Conservation (phyloP, 2,888 invertebrate genomes). For the Melanostoma mellinum region DNA sequence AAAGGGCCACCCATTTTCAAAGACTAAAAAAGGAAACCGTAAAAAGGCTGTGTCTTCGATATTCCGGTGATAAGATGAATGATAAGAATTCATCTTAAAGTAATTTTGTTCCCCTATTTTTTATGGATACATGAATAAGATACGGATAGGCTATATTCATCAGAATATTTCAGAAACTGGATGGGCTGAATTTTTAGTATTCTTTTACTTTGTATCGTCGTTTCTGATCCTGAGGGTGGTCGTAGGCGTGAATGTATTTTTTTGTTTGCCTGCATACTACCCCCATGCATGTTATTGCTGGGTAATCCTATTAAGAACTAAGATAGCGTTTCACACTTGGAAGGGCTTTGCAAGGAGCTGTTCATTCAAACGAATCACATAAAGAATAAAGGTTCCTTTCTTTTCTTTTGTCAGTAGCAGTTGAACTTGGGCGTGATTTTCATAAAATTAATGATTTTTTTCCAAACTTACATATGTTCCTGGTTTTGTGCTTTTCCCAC, state of each 20-base stretch:
- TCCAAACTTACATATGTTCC: slow-evolving; percentile 34
- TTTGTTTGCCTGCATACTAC: slow-evolving; percentile 19
- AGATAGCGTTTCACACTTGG: slow-evolving; percentile 62
- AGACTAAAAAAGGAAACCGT: slow-evolving; percentile 25
- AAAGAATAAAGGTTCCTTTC: slow-evolving; percentile 22
- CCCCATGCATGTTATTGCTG: slow-evolving; percentile 11
- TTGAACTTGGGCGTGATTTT: background rate
- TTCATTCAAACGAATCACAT: slow-evolving; percentile 41
- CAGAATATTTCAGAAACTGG: slow-evolving; percentile 44
- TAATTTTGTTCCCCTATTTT: slow-evolving; percentile 49
- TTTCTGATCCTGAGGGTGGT: slow-evolving; percentile 15
- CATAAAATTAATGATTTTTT: slow-evolving; percentile 61
- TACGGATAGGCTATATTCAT: background rate
- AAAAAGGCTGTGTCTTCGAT: slow-evolving; percentile 66
- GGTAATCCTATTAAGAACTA: slow-evolving; percentile 36
- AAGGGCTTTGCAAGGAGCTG: slow-evolving; percentile 47
- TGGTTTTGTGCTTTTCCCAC: background rate
- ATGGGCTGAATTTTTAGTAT: slow-evolving; percentile 54
- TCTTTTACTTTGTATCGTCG: slow-evolving; percentile 22
- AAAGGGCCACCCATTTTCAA: slow-evolving; percentile 16
- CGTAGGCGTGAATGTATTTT: background rate
- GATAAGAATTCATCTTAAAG: slow-evolving; percentile 69
- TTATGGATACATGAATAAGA: slow-evolving; percentile 9
- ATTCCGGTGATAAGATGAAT: slow-evolving; percentile 68
- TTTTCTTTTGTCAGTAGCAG: background rate